Evolutionary conservation across 2,113 vertebrate species (phyloP), one percentile per base, ranked within the genome.

Genomic region (Xiphophorus maculatus): DNA sequence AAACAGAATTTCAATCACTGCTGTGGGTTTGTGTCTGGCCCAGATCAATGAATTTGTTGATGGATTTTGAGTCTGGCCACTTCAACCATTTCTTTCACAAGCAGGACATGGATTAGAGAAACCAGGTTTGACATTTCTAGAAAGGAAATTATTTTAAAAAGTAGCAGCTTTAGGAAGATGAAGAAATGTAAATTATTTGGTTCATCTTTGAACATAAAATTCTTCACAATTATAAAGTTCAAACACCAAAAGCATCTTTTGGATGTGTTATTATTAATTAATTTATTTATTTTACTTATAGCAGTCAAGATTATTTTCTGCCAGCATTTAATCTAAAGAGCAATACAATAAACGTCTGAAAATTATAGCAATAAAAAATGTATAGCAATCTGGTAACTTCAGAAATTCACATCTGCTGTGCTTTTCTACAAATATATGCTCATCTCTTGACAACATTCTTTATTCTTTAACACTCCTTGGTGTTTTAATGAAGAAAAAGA

Each of bases 1-100:
- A 76, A 35, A 69, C 7, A 70, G 66, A 80, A 84, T 81, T 84
- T 84, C 85, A 80, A 85, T 85, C 70, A 80, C 32, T 71, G 63
- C 76, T 14, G 60, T 54, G 27, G 25, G 35, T 27, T 44, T 72
- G 61, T 61, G 30, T 15, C 14, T n/a, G 12, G 54, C 44, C 32
- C 27, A 19, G 60, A 83, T 88, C 82, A 87, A 77, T 85, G 35
- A 69, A 79, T 60, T 74, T 68, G 82, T 37, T 77, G 66, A 69
- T 35, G 64, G 69, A 63, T 40, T 63, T 63, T 75, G 27, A 30
- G 64, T 65, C 40, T 67, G 64, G 74, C 42, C 61, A 75, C 76
- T 77, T 74, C 54, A 72, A 35, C 54, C 14, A 71, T 75, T 82
- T 80, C 37, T 32, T 44, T n/a, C 15, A 33, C 42, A 37, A 27